Evolutionary conservation across 2,797 vertebrate genomes (phyloP).

Genomic region (Hirundo rustica): DNA sequence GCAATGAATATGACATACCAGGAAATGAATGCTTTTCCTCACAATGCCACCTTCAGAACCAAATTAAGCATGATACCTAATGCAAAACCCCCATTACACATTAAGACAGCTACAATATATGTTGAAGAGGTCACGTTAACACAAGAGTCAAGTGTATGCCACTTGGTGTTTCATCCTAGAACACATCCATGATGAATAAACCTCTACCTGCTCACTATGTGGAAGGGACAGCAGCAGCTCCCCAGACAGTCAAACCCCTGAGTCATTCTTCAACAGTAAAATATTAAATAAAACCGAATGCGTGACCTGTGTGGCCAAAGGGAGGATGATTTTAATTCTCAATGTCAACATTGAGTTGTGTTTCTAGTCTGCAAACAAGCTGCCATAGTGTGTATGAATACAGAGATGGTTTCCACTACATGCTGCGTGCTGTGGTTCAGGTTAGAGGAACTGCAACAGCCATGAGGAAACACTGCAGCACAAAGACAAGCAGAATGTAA

Average conservation of each 20-base stretch:
- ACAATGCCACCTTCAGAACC: not conserved
- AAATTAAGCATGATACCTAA: not conserved
- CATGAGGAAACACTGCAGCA: not conserved
- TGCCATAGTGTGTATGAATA: not conserved
- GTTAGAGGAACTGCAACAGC: not conserved
- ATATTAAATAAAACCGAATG: not conserved
- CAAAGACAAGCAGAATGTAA: not conserved
- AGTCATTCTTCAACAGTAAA: not conserved
- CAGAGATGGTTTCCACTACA: not conserved
- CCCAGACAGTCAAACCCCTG: not conserved
- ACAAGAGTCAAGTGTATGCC: not conserved
- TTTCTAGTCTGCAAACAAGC: not conserved
- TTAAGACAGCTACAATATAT: not conserved
- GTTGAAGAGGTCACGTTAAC: not conserved
- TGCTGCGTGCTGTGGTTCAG: not conserved
- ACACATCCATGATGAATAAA: not conserved
- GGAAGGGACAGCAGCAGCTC: not conserved
- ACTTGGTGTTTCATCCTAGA: not conserved
- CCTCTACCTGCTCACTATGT: not conserved
- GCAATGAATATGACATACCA: not conserved
- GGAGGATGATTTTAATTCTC: not conserved
- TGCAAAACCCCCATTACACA: not conserved
- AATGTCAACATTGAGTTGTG: not conserved
- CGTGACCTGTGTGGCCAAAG: not conserved
- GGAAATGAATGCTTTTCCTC: not conserved